Evolutionary conservation across 2,888 invertebrate species (phyloP).

Genomic region (Stegana nigrithorax): DNA sequence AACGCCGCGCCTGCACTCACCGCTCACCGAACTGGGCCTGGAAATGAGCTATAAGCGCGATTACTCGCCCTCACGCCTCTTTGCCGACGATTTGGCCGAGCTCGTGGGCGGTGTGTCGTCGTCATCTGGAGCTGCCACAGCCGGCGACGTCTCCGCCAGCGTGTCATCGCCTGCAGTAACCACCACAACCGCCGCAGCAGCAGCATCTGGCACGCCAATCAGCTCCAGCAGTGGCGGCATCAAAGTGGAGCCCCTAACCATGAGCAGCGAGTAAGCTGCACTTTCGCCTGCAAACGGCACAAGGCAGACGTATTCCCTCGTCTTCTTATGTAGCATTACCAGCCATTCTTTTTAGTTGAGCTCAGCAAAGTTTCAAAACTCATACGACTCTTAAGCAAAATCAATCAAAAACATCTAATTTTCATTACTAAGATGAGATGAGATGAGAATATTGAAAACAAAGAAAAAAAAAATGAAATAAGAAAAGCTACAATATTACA

Average conservation of each 20-base stretch:
- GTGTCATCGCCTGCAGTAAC: background rate
- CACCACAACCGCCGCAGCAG: conserved; percentile 25
- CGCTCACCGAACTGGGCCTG: conserved; percentile 73
- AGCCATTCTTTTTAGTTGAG: background rate
- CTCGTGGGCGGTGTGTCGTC: conserved; percentile 58
- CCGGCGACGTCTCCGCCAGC: background rate
- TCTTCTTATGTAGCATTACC: background rate
- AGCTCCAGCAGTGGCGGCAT: conserved; percentile 63
- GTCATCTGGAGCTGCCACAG: conserved; percentile 33
- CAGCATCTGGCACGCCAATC: conserved; percentile 19
- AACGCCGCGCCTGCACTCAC: conserved; percentile 74
- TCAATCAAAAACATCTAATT: conserved; percentile 14
- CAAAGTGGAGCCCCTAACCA: conserved; percentile 78
- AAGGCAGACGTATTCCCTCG: background rate
- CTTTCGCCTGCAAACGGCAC: background rate
- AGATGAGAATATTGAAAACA: background rate
- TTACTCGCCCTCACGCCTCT: conserved; percentile 73
- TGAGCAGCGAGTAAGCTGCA: conserved; percentile 51
- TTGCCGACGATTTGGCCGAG: conserved; percentile 75
- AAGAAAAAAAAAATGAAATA: conserved; percentile 23
- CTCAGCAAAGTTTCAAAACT: conserved; percentile 11
- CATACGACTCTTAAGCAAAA: conserved; percentile 21
- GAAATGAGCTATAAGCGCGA: conserved; percentile 73
- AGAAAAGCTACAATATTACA: conserved; percentile 16
- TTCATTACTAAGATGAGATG: background rate